phyloP scores from a whole-genome alignment of 2,888 invertebrate genomes.

The Meganola albula region DNA sequence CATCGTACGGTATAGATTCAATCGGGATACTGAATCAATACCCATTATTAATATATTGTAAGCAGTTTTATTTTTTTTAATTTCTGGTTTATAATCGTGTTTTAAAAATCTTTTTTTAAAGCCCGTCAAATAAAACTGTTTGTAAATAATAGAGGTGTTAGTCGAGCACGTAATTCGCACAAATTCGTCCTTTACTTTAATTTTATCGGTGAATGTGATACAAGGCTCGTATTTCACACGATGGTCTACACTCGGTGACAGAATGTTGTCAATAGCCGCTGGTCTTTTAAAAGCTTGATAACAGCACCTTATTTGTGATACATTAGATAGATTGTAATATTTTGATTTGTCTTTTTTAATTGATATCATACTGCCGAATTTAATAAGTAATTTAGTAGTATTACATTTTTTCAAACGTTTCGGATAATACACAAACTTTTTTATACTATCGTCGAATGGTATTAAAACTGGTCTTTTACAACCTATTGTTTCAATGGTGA shows the following conservation, averaged over 20 bases:
- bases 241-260: constrained; percentile 59
- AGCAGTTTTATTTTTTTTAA: constrained; percentile 33
- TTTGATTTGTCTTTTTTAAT: constrained; percentile 61
- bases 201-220: constrained; percentile 56
- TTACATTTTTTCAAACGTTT: constrained; percentile 71
- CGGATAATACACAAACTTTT: constrained; percentile 69
- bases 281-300: constrained; percentile 78
- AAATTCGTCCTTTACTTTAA: constrained; percentile 79
- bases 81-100: constrained; percentile 30
- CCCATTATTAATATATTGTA: constrained; percentile 87
- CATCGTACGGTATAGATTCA: constrained; percentile 91
- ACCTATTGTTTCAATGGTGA: constrained; percentile 79
- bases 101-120: constrained; percentile 54
- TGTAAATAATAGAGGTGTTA: constrained; percentile 68
- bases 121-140: constrained; percentile 82
- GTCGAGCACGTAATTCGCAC: constrained; percentile 80
- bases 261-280: constrained; percentile 56
- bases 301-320: constrained; percentile 74
- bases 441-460: constrained; percentile 75
- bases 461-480: constrained; percentile 82
- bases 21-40: constrained; percentile 88
- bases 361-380: constrained; percentile 77
- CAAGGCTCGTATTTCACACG: constrained; percentile 69
- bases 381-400: constrained; percentile 67
- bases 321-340: constrained; percentile 67